phyloP scores from a whole-genome alignment of 2,888 invertebrate species.

The Exocentrus adspersus region DNA sequence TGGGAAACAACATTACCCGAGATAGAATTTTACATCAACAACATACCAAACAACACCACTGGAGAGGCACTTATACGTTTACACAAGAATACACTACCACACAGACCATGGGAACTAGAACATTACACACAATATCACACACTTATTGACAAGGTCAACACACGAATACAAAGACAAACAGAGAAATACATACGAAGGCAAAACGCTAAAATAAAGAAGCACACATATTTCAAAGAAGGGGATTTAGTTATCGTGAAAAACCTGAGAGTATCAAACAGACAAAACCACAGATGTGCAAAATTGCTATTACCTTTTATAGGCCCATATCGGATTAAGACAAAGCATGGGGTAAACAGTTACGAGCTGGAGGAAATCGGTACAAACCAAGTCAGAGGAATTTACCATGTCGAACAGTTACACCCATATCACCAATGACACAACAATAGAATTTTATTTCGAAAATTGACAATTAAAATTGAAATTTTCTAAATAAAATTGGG shows the following conservation, averaged over 20 bases:
- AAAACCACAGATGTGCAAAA: conserved; percentile 13
- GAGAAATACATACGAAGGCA: conserved; percentile 3
- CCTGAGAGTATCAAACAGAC: conserved; percentile 7
- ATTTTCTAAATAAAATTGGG: too few relatives aligned
- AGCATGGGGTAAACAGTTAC: neutral
- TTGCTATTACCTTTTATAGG: conserved; percentile 19
- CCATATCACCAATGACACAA: too few relatives aligned
- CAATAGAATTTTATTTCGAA: too few relatives aligned
- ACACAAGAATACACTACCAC: conserved; percentile 12
- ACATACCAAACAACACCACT: conserved; percentile 11
- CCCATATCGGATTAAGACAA: conserved; percentile 2
- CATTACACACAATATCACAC: neutral
- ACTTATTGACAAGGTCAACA: conserved; percentile 6
- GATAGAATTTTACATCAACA: conserved; percentile 17
- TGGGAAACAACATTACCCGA: conserved; percentile 8
- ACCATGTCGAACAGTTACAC: neutral
- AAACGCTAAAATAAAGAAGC: neutral
- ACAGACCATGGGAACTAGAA: conserved; percentile 15
- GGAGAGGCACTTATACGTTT: neutral
- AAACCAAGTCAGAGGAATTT: neutral
- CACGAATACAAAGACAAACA: conserved; percentile 1
- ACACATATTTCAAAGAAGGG: conserved; percentile 7
- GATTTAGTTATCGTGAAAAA: conserved; percentile 19
- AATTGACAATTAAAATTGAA: too few relatives aligned
- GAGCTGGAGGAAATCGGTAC: neutral